Conservation (phyloP, 2,797 vertebrate genomes). For the Coccyzus lansbergi region DNA sequence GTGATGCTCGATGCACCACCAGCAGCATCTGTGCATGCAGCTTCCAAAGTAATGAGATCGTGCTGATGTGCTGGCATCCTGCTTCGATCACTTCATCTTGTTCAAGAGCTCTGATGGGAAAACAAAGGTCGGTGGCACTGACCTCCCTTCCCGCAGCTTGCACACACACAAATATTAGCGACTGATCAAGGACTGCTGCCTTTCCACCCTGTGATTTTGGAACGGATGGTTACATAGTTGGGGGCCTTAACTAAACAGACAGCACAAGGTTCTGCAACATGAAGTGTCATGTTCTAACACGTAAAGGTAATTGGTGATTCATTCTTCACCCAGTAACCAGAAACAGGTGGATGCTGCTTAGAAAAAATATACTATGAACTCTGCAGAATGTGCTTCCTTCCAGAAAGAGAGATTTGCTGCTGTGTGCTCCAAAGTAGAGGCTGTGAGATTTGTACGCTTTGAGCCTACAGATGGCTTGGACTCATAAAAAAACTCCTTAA, state of each 20-base stretch:
- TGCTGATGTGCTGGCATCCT: slow-evolving; percentile 41
- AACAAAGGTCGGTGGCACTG: slow-evolving; percentile 61
- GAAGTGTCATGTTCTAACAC: slow-evolving; percentile 37
- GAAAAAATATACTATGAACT: neutral
- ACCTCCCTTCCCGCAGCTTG: slow-evolving; percentile 32
- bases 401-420: neutral
- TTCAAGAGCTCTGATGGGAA: slow-evolving; percentile 64
- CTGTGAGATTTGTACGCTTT: slow-evolving; percentile 11
- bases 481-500: neutral
- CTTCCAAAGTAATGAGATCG: slow-evolving; percentile 67
- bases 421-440: neutral
- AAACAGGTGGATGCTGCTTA: slow-evolving; percentile 40
- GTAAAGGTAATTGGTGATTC: slow-evolving; percentile 29
- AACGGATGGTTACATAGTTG: slow-evolving; percentile 23
- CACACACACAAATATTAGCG: neutral
- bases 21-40: slow-evolving; percentile 71
- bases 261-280: neutral
- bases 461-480: slow-evolving; percentile 5
- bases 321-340: slow-evolving; percentile 54
- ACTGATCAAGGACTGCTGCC: neutral
- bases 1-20: slow-evolving; percentile 8
- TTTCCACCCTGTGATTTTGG: neutral
- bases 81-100: slow-evolving; percentile 76
- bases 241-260: slow-evolving; percentile 9
- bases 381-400: neutral